Evolutionary conservation across 1,140 invertebrate genomes (phyloP), one percentile per base, ranked within the genome.

Genomic region (Pseudomyrmex gracilis): DNA sequence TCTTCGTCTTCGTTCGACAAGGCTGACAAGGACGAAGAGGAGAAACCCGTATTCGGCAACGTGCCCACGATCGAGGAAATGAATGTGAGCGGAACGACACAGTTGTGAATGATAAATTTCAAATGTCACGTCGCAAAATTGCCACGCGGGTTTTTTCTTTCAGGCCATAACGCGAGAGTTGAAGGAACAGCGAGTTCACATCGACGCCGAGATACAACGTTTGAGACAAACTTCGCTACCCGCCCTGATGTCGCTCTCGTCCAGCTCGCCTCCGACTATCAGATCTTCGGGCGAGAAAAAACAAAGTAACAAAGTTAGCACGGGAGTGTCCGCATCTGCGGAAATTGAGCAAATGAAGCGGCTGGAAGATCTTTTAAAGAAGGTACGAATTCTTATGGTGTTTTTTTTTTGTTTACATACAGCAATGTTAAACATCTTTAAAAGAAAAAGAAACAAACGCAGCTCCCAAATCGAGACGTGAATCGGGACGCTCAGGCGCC

Each of bases 131-230:
- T 24, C 10, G 24, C 24, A 34, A 60, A 15, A 53, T 1, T 86
- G 17, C 1, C 22, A 15, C 8, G 24, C 17, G 49, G 43, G 8
- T 66, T 12, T 34, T 61, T 51, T 57, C 20, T 80, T 83, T 9
- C 12, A 94, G 92, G 90, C 91, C 12, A 90, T 94, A 0, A 94
- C 92, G 0, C 86, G 85, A 60, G 93, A 94, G 83, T 73, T 94
- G 24, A 93, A 92, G 45, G 93, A 94, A 84, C 93, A 94, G 78
- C 90, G 92, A 43, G 85, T 66, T 68, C 93, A 13, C 78, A 94
- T 8, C 91, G 93, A 82, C 51, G 90, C 92, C 17, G 93, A 94
- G 82, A 76, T 94, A 51, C 90, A 87, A 64, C 93, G 91, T 71
- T 84, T 94, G n/a, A 94, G 94, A 61, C 91, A 92, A 87, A 87